phyloP scores from a whole-genome alignment of 2,888 invertebrate species.

The Andrena minutula region DNA sequence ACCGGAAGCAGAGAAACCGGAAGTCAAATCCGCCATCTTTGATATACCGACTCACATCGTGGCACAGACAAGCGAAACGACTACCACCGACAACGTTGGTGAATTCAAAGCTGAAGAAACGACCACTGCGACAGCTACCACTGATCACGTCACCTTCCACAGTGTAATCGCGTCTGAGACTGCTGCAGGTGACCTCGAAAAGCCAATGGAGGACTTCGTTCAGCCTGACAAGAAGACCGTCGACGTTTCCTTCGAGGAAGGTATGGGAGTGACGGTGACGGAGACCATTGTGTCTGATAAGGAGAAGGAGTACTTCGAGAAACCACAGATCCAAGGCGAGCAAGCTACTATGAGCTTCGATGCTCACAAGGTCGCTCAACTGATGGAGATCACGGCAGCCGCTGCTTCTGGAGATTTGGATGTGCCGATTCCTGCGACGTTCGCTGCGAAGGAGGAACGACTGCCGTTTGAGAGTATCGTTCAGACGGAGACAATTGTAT shows the following conservation, averaged over 20 bases:
- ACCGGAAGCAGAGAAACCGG: constrained; percentile 75
- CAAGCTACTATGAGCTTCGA: constrained; percentile 84
- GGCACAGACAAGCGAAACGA: constrained; percentile 82
- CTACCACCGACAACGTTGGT: constrained; percentile 76
- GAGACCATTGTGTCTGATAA: constrained; percentile 86
- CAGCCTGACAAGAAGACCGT: constrained; percentile 80
- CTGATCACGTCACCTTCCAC: constrained; percentile 86
- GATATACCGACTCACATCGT: constrained; percentile 82
- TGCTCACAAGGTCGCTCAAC: constrained; percentile 87
- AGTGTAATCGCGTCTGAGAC: constrained; percentile 85
- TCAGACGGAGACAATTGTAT: constrained; percentile 86
- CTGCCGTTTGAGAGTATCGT: constrained; percentile 87
- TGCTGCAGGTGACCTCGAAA: constrained; percentile 79
- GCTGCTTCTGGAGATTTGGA: constrained; percentile 85
- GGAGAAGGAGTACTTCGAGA: constrained; percentile 82
- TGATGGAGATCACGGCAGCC: constrained; percentile 86
- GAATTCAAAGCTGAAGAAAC: constrained; percentile 82
- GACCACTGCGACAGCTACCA: constrained; percentile 86
- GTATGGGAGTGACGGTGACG: constrained; percentile 86
- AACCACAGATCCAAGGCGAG: constrained; percentile 74
- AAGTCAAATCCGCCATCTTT: constrained; percentile 82
- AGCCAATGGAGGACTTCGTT: constrained; percentile 76
- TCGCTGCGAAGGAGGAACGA: constrained; percentile 85
- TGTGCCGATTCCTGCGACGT: constrained; percentile 78
- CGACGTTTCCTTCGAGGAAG: constrained; percentile 82